Conservation (phyloP, 2,888 invertebrate species). For the Drosophila mimica region DNA sequence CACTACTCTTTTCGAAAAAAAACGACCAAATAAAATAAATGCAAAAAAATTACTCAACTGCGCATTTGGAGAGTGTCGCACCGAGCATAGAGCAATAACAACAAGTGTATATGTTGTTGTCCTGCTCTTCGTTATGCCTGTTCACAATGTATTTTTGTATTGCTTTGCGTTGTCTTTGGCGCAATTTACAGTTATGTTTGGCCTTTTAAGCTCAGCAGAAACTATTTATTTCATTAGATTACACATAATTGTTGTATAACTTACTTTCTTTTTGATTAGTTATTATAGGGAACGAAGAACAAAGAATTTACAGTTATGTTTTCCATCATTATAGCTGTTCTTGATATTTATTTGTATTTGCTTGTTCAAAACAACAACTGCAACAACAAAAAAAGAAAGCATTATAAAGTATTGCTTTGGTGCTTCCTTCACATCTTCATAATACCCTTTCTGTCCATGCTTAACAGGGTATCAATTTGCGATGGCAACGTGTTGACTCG, state of each 20-base stretch:
- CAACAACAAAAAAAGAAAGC: not conserved
- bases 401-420: not conserved
- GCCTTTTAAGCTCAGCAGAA: not conserved
- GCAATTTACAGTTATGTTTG: not conserved
- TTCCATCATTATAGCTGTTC: no score
- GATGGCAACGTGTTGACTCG: slow-evolving; percentile 44
- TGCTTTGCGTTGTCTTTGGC: not conserved
- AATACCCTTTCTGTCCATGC: not conserved
- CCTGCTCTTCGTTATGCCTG: not conserved
- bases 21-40: not conserved
- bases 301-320: no score
- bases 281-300: not conserved
- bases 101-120: not conserved
- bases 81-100: not conserved
- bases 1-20: not conserved
- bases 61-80: not conserved
- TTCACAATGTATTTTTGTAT: not conserved
- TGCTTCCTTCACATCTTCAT: not conserved
- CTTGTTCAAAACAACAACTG: not conserved
- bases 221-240: not conserved
- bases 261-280: not conserved
- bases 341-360: not conserved
- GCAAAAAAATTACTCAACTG: not conserved
- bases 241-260: not conserved
- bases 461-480: slow-evolving; percentile 10